A percentile compares a stretch with the other conserved stretches of the same genome.
phyloP scores from a whole-genome alignment of 2,888 invertebrate genomes.

The Abrostola tripartita region DNA sequence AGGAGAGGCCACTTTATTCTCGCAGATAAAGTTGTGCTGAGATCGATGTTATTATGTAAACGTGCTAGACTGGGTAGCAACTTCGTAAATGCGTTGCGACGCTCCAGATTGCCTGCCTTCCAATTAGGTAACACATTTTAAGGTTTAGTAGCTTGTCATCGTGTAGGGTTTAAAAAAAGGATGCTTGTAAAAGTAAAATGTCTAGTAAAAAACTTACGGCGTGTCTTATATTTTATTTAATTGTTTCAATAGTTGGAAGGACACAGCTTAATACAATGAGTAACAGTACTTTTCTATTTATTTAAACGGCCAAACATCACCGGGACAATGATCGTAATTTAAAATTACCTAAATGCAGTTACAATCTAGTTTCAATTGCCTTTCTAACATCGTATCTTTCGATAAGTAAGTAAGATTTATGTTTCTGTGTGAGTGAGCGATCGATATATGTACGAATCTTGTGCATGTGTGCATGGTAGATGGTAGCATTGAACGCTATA shows the following conservation, averaged over 20 bases:
- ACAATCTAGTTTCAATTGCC: background rate
- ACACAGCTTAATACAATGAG: too few species aligned
- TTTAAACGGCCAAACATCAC: too few species aligned
- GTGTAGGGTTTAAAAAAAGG: background rate
- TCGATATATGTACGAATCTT: background rate
- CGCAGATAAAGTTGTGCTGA: constrained; percentile 57
- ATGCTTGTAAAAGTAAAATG: background rate
- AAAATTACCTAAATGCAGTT: too few species aligned
- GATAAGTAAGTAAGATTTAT: background rate
- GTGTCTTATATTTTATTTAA: too few species aligned
- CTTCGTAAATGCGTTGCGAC: constrained; percentile 22
- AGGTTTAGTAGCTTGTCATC: background rate
- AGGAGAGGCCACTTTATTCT: constrained; percentile 51
- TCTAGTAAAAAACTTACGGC: too few species aligned
- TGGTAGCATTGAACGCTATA: background rate
- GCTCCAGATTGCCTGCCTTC: constrained; percentile 5
- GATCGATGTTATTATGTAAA: constrained; percentile 55
- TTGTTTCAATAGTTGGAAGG: too few species aligned
- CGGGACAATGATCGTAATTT: too few species aligned
- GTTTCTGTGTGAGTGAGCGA: background rate
- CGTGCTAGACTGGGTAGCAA: constrained; percentile 39
- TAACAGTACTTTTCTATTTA: too few species aligned
- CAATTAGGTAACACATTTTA: constrained; percentile 11
- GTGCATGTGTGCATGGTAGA: background rate
- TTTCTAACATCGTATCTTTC: background rate